phyloP scores from a whole-genome alignment of 2,113 vertebrate genomes.

The Phaethon lepturus region DNA sequence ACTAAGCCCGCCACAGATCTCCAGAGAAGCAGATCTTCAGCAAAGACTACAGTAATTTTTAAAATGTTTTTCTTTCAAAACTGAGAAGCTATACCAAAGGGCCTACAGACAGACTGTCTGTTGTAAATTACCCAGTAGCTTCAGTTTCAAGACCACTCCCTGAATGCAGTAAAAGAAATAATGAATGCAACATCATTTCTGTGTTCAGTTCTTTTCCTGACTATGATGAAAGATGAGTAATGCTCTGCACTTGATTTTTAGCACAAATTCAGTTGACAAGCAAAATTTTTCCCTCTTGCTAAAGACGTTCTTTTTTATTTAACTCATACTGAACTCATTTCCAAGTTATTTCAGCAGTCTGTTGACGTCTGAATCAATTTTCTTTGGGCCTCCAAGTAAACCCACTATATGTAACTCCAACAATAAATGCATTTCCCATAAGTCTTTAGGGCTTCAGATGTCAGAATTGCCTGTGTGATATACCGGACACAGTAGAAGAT shows the following conservation, averaged over 20 bases:
- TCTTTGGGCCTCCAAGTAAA: not conserved
- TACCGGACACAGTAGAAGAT: not conserved
- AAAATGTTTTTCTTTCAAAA: not conserved
- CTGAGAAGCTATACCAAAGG: not conserved
- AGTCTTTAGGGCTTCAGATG: not conserved
- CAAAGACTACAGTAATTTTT: not conserved
- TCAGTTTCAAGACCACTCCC: not conserved
- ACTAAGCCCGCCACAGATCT: not conserved
- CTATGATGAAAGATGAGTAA: slow-evolving; percentile 24
- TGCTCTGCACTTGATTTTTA: not conserved
- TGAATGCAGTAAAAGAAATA: not conserved
- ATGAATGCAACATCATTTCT: slow-evolving; percentile 8
- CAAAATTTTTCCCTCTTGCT: not conserved
- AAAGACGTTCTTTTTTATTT: not conserved
- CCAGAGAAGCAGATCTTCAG: not conserved
- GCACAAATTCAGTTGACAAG: not conserved
- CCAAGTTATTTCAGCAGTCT: slow-evolving; percentile 1
- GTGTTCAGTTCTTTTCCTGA: not conserved
- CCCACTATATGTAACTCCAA: not conserved
- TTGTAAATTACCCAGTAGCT: not conserved
- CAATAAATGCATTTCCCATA: not conserved
- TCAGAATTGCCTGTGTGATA: not conserved
- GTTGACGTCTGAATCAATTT: not conserved
- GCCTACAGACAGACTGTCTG: not conserved
- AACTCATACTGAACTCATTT: not conserved